phyloP scores from a whole-genome alignment of 2,113 vertebrate species.

The Sardina pilchardus region DNA sequence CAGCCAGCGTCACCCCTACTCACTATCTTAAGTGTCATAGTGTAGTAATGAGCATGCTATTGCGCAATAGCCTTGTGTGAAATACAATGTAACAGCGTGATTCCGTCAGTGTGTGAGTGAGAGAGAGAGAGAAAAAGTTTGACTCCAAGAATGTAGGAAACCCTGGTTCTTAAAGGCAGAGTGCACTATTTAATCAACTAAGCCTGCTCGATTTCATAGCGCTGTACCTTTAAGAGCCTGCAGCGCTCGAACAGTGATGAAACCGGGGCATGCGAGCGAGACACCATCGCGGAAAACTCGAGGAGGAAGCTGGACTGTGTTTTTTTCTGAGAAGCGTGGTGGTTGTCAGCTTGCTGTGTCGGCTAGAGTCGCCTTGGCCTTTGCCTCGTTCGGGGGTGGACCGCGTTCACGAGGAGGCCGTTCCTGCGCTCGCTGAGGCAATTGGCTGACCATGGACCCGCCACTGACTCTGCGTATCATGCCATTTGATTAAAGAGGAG shows the following conservation, averaged over 20 bases:
- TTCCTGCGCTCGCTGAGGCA: conserved; percentile 46
- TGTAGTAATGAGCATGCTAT: not conserved
- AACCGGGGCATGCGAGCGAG: not conserved
- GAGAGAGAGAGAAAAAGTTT: not conserved
- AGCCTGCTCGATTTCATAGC: not conserved
- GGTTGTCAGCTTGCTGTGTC: not conserved
- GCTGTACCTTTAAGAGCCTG: conserved; percentile 58
- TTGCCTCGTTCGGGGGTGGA: conserved; percentile 39
- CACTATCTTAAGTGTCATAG: not conserved
- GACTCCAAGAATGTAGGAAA: conserved; percentile 5
- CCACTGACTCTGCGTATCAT: not conserved
- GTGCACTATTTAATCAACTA: fast-evolving
- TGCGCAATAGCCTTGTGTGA: not conserved
- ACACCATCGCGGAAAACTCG: not conserved
- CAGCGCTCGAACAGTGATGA: conserved; percentile 25
- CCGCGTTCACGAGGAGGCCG: conserved; percentile 54
- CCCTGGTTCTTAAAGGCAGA: conserved; percentile 62
- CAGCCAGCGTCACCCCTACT: too few species aligned
- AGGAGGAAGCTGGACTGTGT: not conserved
- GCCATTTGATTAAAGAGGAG: not conserved
- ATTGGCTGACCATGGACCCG: conserved; percentile 62
- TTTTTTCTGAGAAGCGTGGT: not conserved
- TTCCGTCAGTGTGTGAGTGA: not conserved
- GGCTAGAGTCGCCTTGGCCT: conserved; percentile 41
- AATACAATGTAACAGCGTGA: conserved; percentile 9